These are phyloP conservation scores for Poeciliopsis occidentalis DNA, from an alignment of 2,113 vertebrate genomes.

Conservation along the genomic window DNA sequence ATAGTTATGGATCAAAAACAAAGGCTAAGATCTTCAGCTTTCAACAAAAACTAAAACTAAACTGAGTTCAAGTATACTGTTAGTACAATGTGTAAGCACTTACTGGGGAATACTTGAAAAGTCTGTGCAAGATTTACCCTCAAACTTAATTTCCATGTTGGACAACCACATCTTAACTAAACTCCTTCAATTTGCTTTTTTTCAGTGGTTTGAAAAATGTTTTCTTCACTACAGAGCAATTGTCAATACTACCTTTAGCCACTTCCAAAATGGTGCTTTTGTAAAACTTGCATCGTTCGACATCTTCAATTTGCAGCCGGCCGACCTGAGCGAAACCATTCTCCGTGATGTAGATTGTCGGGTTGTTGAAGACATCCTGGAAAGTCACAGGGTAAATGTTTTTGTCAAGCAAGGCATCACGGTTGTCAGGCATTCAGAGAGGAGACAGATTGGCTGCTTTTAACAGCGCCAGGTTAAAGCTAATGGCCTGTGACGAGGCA, in stretches of 20 bases:
- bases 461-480: constrained; percentile 53
- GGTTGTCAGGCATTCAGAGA: constrained; percentile 53
- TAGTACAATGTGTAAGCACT: no score
- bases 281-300: constrained; percentile 80
- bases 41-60: no score
- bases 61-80: no score
- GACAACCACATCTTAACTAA: no score
- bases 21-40: no score
- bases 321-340: constrained; percentile 87
- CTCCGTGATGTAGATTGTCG: constrained; percentile 89
- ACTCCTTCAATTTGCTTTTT: background rate
- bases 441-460: constrained; percentile 64
- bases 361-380: constrained; percentile 85
- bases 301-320: constrained; percentile 80
- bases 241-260: constrained; percentile 79
- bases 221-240: background rate
- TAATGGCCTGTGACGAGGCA: constrained; percentile 74
- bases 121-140: no score
- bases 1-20: no score
- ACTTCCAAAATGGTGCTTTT: constrained; percentile 84
- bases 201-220: background rate
- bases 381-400: constrained; percentile 61
- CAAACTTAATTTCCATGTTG: no score
- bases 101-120: no score
- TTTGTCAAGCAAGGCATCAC: constrained; percentile 62